A percentile compares a stretch with the other conserved stretches of the same genome.
These are phyloP conservation scores for Podotricha telesiphe DNA, from an alignment of 2,888 invertebrate species.

Conservation along the genomic window DNA sequence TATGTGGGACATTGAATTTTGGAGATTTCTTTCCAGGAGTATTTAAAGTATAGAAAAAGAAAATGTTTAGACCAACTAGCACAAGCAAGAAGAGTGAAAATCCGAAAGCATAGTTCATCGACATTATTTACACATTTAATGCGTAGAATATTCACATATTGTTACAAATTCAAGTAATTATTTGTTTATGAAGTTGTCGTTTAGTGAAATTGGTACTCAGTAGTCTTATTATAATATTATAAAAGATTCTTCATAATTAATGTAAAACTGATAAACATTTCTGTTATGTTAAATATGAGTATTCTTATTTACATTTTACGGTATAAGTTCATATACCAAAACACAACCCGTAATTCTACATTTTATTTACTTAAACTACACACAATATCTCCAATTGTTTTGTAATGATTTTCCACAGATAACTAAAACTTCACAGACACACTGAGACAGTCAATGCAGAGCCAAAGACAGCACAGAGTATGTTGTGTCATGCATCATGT, in stretches of 20 bases:
- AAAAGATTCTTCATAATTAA: neutral
- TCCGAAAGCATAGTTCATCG: constrained; percentile 75
- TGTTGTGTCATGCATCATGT: too few species aligned
- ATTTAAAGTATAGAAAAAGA: constrained; percentile 73
- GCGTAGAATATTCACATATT: constrained; percentile 6
- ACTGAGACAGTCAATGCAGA: too few species aligned
- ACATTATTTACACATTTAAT: constrained; percentile 55
- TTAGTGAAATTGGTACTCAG: neutral
- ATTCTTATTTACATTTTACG: neutral
- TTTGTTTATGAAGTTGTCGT: neutral
- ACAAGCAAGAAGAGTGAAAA: constrained; percentile 72
- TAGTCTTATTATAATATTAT: neutral
- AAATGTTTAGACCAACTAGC: constrained; percentile 72
- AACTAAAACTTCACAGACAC: too few species aligned
- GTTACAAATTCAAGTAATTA: neutral
- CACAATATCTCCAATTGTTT: neutral
- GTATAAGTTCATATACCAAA: too few species aligned
- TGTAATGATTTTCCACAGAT: neutral
- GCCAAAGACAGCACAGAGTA: too few species aligned
- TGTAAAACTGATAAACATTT: neutral
- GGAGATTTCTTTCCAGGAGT: constrained; percentile 56
- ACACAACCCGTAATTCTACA: neutral
- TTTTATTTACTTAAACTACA: neutral
- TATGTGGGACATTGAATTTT: constrained; percentile 56
- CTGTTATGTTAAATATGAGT: neutral